phyloP scores from a whole-genome alignment of 2,888 invertebrate genomes.

The Abrostola tripartita region DNA sequence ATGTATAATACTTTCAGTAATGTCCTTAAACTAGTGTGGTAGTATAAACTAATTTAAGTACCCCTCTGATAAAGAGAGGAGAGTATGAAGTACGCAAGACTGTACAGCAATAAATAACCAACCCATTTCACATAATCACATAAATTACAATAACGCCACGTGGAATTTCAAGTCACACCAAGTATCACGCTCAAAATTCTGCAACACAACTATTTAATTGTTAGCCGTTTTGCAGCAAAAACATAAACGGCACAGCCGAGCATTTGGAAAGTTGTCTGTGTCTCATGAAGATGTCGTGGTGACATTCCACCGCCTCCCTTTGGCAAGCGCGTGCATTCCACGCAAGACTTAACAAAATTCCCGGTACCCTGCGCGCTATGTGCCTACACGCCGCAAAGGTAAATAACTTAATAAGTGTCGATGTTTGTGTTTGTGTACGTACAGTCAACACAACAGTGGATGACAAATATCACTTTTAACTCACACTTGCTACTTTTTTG shows the following conservation, averaged over 20 bases:
- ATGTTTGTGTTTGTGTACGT: constrained; percentile 36
- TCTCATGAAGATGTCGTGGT: constrained; percentile 82
- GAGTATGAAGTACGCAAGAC: background rate
- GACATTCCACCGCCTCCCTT: constrained; percentile 74
- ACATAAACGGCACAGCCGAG: constrained; percentile 64
- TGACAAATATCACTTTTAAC: too few relatives aligned
- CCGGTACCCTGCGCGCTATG: constrained; percentile 49
- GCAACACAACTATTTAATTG: constrained; percentile 46
- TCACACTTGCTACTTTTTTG: too few relatives aligned
- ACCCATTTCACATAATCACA: background rate
- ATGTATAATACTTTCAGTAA: too few relatives aligned
- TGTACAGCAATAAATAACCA: background rate
- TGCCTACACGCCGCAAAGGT: constrained; percentile 65
- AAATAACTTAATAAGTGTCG: constrained; percentile 78
- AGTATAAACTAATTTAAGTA: too few relatives aligned
- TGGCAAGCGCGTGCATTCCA: constrained; percentile 78
- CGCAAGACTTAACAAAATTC: constrained; percentile 73
- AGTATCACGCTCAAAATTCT: constrained; percentile 44
- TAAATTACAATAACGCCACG: background rate
- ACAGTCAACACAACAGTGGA: background rate
- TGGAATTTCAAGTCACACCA: constrained; percentile 20
- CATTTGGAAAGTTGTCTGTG: constrained; percentile 74
- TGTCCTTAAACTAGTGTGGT: too few relatives aligned
- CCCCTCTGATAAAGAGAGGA: background rate
- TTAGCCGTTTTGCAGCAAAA: constrained; percentile 39